phyloP scores from a whole-genome alignment of 2,113 vertebrate genomes.

The western clawed frog (Xenopus tropicalis) region DNA sequence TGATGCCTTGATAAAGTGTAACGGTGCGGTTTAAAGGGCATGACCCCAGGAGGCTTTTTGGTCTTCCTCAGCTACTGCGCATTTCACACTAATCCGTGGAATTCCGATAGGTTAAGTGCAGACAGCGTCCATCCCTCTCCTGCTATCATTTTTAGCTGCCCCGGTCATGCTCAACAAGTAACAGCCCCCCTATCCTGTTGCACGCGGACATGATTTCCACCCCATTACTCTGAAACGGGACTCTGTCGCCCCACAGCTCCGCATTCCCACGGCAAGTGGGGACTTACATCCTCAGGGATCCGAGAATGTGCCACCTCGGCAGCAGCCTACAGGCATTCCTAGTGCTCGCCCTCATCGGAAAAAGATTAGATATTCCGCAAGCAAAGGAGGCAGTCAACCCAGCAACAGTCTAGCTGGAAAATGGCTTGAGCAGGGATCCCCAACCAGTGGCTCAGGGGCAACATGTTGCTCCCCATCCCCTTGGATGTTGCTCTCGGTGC shows the following conservation, averaged over 20 bases:
- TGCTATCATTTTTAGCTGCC: constrained; percentile 15
- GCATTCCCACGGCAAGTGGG: neutral
- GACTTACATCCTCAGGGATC: neutral
- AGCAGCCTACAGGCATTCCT: neutral
- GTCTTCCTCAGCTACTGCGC: constrained; percentile 20
- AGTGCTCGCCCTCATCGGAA: neutral
- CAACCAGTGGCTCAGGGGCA: too few species aligned
- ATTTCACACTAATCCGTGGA: constrained; percentile 41
- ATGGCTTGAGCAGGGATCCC: too few species aligned
- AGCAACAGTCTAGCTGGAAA: too few species aligned
- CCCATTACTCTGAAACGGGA: neutral
- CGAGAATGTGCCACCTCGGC: neutral
- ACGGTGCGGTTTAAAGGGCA: constrained; percentile 19
- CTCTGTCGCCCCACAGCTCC: neutral
- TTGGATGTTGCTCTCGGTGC: too few species aligned
- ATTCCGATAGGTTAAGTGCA: constrained; percentile 27
- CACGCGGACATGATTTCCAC: neutral
- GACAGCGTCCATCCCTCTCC: neutral
- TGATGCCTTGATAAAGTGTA: constrained; percentile 32
- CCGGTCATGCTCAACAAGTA: neutral
- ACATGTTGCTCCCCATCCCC: too few species aligned
- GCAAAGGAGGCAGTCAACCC: too few species aligned
- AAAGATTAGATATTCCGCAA: neutral
- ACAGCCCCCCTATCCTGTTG: neutral
- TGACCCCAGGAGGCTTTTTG: constrained; percentile 12